phyloP scores from a whole-genome alignment of 2,888 invertebrate genomes.

The Sylvicola cinctus region DNA sequence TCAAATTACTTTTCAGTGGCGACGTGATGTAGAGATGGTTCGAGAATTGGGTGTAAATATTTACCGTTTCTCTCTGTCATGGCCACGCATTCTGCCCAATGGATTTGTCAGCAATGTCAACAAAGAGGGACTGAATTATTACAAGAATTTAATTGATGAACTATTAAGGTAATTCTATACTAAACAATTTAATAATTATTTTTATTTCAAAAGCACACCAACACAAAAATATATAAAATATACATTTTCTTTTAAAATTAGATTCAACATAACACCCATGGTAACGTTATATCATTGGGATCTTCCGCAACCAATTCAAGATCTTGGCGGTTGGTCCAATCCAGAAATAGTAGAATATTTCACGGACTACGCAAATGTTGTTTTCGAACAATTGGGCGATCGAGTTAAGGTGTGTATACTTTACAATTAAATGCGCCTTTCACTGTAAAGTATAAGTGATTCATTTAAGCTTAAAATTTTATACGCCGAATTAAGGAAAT shows the following conservation, averaged over 20 bases:
- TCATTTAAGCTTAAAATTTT: neutral
- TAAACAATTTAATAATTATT: neutral
- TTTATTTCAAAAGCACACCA: neutral
- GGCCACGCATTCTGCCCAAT: conserved; percentile 52
- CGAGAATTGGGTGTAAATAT: conserved; percentile 39
- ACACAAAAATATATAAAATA: neutral
- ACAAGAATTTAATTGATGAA: conserved; percentile 52
- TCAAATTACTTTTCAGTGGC: conserved; percentile 26
- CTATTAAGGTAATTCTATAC: conserved; percentile 33
- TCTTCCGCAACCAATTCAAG: conserved; percentile 39
- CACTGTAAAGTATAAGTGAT: no score
- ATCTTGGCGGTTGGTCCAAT: conserved; percentile 47
- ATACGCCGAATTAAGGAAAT: no score
- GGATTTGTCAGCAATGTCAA: conserved; percentile 45
- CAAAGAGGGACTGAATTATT: conserved; percentile 49
- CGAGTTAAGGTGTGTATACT: conserved; percentile 29
- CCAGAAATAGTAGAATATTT: conserved; percentile 40
- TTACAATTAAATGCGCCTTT: no score
- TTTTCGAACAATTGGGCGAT: conserved; percentile 37
- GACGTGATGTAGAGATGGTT: conserved; percentile 39
- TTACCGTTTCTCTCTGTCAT: conserved; percentile 54
- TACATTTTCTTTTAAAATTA: conserved; percentile 9
- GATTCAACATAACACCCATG: conserved; percentile 45
- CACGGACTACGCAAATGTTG: conserved; percentile 38
- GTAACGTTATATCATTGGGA: conserved; percentile 56